Evolutionary conservation across 1,140 invertebrate genomes (phyloP).

Genomic region (Atopsyche davidsoni): DNA sequence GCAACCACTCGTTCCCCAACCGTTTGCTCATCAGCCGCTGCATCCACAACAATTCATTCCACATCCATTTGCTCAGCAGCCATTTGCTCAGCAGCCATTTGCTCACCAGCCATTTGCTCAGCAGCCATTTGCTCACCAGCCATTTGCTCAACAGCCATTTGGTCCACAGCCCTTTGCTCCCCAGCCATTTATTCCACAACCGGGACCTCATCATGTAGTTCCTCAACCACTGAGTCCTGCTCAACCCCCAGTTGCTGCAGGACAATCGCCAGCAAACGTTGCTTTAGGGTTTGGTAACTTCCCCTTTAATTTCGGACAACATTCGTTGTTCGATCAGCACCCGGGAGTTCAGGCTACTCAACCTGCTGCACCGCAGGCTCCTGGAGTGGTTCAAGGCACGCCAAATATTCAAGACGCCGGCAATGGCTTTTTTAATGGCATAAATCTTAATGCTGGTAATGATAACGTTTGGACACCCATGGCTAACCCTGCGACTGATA

Average conservation of each 20-base stretch:
- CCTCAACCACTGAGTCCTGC: background rate
- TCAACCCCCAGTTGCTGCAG: background rate
- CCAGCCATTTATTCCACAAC: too few species aligned
- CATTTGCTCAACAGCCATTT: background rate
- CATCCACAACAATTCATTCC: background rate
- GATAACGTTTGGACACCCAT: constrained; percentile 26
- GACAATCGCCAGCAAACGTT: constrained; percentile 8
- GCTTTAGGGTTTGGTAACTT: constrained; percentile 9
- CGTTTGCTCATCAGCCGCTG: constrained; percentile 3
- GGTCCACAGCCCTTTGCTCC: background rate
- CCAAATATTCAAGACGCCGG: constrained; percentile 13
- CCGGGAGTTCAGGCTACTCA: constrained; percentile 6
- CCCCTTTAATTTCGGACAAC: constrained; percentile 12
- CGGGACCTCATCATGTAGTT: too few species aligned
- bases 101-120: background rate
- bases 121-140: background rate
- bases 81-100: background rate
- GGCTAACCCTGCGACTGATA: constrained; percentile 14
- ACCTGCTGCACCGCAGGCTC: constrained; percentile 4
- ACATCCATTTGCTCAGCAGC: background rate
- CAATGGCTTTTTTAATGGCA: constrained; percentile 2
- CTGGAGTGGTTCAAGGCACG: background rate
- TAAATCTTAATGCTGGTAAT: constrained; percentile 6
- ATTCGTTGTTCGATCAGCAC: constrained; percentile 5
- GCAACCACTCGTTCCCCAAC: background rate